Evolutionary conservation across 2,797 vertebrate species (phyloP).

Genomic region (Decapterus maruadsi): DNA sequence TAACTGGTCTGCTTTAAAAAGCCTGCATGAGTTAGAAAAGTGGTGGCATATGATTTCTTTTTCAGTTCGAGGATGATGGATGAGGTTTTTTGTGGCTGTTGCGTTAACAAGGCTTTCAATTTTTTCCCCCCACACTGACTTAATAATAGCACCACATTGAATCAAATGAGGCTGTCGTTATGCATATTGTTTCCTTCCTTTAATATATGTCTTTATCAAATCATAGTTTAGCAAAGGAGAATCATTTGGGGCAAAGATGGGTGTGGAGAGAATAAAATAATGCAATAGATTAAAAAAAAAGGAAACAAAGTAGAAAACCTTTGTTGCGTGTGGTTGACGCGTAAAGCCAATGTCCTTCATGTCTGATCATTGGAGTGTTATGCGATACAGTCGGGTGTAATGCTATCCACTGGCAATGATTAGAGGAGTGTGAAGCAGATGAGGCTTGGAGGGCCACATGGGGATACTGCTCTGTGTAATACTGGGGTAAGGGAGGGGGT

Average conservation of each 20-base stretch:
- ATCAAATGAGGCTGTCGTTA: conserved; percentile 29
- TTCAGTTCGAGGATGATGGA: conserved; percentile 38
- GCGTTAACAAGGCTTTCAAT: conserved; percentile 16
- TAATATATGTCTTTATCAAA: conserved; percentile 34
- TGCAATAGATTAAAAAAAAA: background rate
- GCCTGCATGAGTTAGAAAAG: conserved; percentile 8
- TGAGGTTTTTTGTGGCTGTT: background rate
- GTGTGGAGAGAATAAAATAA: background rate
- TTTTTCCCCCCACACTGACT: background rate
- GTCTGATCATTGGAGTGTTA: conserved; percentile 60
- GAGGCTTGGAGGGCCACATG: conserved; percentile 66
- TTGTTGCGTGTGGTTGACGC: background rate
- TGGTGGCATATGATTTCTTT: conserved; percentile 36
- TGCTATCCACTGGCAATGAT: conserved; percentile 72
- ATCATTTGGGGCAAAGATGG: background rate
- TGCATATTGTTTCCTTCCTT: conserved; percentile 5
- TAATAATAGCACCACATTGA: conserved; percentile 20
- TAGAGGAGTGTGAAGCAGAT: conserved; percentile 73
- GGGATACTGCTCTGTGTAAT: conserved; percentile 58
- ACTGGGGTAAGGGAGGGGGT: conserved; percentile 56
- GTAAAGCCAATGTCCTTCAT: conserved; percentile 48
- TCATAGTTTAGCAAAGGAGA: background rate
- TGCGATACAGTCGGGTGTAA: conserved; percentile 62
- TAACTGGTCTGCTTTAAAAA: conserved; percentile 7
- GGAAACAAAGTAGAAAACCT: background rate